A percentile compares a stretch with the other conserved stretches of the same genome.
phyloP scores from a whole-genome alignment of 2,888 invertebrate species.

The Meloe dianella region DNA sequence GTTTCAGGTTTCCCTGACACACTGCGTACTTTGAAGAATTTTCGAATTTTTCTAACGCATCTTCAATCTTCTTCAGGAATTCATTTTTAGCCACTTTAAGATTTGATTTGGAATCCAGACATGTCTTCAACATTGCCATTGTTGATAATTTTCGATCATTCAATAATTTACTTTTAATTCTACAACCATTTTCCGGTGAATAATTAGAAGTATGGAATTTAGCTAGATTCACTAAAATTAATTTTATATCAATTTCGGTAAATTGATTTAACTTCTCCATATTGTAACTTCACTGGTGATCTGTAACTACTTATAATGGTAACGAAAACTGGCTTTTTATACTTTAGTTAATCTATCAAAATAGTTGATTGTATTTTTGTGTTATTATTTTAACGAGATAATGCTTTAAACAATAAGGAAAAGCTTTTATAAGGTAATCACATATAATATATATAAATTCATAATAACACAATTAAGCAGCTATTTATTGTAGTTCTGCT shows the following conservation, averaged over 20 bases:
- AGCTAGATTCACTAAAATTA: not conserved
- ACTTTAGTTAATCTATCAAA: not conserved
- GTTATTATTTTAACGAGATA: not conserved
- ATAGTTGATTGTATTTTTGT: not conserved
- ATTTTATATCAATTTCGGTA: not conserved
- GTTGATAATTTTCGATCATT: not conserved
- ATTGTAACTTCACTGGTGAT: not conserved
- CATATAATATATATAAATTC: too few species aligned
- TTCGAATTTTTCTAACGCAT: not conserved
- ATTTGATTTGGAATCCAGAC: not conserved
- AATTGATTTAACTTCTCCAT: not conserved
- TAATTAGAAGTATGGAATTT: not conserved
- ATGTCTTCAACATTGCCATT: not conserved
- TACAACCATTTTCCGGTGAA: not conserved
- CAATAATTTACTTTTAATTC: not conserved
- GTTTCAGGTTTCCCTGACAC: not conserved
- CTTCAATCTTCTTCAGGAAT: not conserved
- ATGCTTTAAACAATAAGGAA: too few species aligned
- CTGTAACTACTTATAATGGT: not conserved
- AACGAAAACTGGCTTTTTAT: not conserved
- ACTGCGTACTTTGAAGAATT: not conserved
- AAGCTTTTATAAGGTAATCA: too few species aligned
- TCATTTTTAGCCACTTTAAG: not conserved
- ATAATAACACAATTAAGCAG: too few species aligned
- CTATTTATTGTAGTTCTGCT: too few species aligned